Conservation (phyloP, 2,888 invertebrate genomes). For the Tiliacea aurago region DNA sequence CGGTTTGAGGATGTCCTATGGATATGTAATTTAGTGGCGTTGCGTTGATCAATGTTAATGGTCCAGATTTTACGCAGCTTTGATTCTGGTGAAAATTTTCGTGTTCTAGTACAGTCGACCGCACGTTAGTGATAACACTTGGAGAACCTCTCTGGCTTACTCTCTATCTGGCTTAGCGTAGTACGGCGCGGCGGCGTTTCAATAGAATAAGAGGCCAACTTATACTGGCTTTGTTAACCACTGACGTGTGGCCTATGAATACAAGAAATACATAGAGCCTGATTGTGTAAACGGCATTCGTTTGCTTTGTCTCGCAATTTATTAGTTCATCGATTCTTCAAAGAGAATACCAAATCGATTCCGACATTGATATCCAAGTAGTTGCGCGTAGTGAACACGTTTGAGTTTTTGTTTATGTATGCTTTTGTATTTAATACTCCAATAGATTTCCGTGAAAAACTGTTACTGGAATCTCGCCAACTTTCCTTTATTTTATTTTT, state of each 20-base stretch:
- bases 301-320: slow-evolving; percentile 14
- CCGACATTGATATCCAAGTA: slow-evolving; percentile 19
- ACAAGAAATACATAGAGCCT: not conserved
- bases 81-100: not conserved
- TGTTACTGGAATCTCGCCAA: slow-evolving; percentile 42
- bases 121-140: not conserved
- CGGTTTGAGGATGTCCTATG: not conserved
- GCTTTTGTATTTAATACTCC: slow-evolving; percentile 32
- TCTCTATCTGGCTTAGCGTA: not conserved
- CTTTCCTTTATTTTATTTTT: slow-evolving; percentile 16
- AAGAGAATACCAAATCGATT: slow-evolving; percentile 30
- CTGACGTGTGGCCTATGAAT: no score
- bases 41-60: not conserved
- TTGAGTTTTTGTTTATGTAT: slow-evolving; percentile 24
- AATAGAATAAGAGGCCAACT: not conserved
- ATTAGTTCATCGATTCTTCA: slow-evolving; percentile 3
- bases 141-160: no score
- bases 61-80: not conserved
- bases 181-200: not conserved
- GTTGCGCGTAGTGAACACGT: not conserved
- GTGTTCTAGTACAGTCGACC: not conserved
- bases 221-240: not conserved
- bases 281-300: not conserved
- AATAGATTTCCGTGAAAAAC: slow-evolving; percentile 41
- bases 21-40: not conserved